Evolutionary conservation across 2,888 invertebrate species (phyloP).

Genomic region (Leucoma salicis): DNA sequence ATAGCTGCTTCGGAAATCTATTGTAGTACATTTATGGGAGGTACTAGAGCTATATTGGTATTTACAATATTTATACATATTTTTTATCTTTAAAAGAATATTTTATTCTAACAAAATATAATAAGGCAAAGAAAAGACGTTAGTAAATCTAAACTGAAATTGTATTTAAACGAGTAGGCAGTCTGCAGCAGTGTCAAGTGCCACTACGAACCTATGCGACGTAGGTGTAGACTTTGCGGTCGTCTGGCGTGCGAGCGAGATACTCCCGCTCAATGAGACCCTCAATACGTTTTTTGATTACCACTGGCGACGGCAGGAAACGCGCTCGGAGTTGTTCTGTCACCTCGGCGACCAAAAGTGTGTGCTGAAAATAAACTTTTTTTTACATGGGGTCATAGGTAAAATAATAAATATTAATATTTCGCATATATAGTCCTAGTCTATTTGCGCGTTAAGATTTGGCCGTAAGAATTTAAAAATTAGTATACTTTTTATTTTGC

Average conservation of each 20-base stretch:
- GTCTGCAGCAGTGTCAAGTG: constrained; percentile 27
- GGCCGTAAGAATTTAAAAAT: no score
- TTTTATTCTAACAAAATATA: constrained; percentile 34
- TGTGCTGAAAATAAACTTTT: constrained; percentile 87
- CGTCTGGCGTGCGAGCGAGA: constrained; percentile 97
- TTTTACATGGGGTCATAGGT: no score
- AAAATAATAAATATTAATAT: no score
- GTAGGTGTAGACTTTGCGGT: constrained; percentile 97
- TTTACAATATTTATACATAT: constrained; percentile 68
- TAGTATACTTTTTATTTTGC: no score
- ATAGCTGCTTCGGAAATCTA: constrained; percentile 66
- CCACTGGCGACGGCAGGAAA: constrained; percentile 98
- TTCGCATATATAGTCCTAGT: no score
- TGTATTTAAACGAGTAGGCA: constrained; percentile 22
- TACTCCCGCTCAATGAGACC: constrained; percentile 99
- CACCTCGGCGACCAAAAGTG: constrained; percentile 97
- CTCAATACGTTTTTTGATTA: constrained; percentile 99
- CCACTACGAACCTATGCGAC: constrained; percentile 87
- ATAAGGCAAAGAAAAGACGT: constrained; percentile 37
- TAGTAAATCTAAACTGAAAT: constrained; percentile 36
- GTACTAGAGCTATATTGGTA: constrained; percentile 66
- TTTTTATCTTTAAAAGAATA: constrained; percentile 36
- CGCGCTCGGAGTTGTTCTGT: constrained; percentile 98
- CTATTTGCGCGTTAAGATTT: no score
- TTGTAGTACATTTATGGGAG: constrained; percentile 63